Evolutionary conservation across 2,888 invertebrate species (phyloP).

Genomic region (Cheilosia impressa): DNA sequence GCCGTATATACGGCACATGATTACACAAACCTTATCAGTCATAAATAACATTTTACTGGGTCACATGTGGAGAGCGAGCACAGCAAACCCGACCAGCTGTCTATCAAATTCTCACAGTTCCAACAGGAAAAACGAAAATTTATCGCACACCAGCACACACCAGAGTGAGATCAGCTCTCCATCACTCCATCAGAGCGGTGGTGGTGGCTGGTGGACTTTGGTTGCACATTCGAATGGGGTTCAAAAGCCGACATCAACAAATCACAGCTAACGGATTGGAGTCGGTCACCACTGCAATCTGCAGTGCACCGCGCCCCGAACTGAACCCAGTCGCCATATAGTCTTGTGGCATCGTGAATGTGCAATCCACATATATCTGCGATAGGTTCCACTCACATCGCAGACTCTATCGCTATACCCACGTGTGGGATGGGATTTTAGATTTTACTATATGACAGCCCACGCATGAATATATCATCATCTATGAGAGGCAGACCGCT

Average conservation of each 20-base stretch:
- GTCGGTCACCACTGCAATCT: slow-evolving; percentile 58
- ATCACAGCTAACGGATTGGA: slow-evolving; percentile 73
- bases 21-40: slow-evolving; percentile 64
- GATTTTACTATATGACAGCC: slow-evolving; percentile 34
- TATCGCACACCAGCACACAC: slow-evolving; percentile 25
- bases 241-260: slow-evolving; percentile 73
- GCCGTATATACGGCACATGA: slow-evolving; percentile 41
- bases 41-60: slow-evolving; percentile 65
- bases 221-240: slow-evolving; percentile 55
- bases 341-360: slow-evolving; percentile 37
- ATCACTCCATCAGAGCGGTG: background rate
- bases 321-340: slow-evolving; percentile 43
- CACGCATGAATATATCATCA: slow-evolving; percentile 62
- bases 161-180: background rate
- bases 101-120: slow-evolving; percentile 64
- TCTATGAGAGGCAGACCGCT: slow-evolving; percentile 31
- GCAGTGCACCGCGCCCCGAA: slow-evolving; percentile 14
- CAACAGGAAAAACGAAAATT: slow-evolving; percentile 38
- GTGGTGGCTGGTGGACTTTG: slow-evolving; percentile 42
- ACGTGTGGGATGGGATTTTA: slow-evolving; percentile 26
- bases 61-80: slow-evolving; percentile 57
- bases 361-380: background rate
- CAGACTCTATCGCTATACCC: background rate
- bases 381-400: slow-evolving; percentile 13
- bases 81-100: slow-evolving; percentile 59